Evolutionary conservation across 1,140 invertebrate genomes (phyloP).

Genomic region (Proctacanthus coquilletti): DNA sequence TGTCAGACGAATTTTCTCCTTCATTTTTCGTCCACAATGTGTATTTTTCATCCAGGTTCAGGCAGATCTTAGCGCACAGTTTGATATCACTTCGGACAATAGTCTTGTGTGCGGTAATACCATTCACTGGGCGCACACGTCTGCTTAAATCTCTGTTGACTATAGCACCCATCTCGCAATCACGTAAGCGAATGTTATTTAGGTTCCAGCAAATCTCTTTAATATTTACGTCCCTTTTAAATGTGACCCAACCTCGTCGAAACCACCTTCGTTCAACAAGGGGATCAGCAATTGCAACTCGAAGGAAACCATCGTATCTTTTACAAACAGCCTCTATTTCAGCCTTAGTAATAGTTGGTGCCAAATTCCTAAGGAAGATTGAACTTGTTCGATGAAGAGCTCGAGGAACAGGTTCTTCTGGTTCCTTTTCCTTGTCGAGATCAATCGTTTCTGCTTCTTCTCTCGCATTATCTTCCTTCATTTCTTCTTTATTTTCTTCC

Average conservation of each 20-base stretch:
- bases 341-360: slow-evolving; percentile 87
- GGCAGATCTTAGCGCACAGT: slow-evolving; percentile 85
- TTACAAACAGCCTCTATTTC: slow-evolving; percentile 97
- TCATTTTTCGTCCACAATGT: slow-evolving; percentile 55
- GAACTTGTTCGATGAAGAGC: slow-evolving; percentile 87
- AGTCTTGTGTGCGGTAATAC: slow-evolving; percentile 79
- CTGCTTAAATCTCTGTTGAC: slow-evolving; percentile 88
- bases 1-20: neutral
- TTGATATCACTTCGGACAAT: slow-evolving; percentile 87
- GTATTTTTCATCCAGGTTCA: slow-evolving; percentile 77
- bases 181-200: slow-evolving; percentile 73
- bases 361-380: slow-evolving; percentile 90
- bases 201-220: slow-evolving; percentile 99
- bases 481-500: slow-evolving; percentile 2
- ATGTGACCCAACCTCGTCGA: slow-evolving; percentile 95
- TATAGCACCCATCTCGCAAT: slow-evolving; percentile 86
- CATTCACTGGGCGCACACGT: slow-evolving; percentile 82
- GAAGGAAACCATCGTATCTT: slow-evolving; percentile 86
- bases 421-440: slow-evolving; percentile 31
- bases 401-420: slow-evolving; percentile 41
- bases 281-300: slow-evolving; percentile 93
- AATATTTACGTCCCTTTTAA: slow-evolving; percentile 91
- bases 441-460: slow-evolving; percentile 14
- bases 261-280: slow-evolving; percentile 89
- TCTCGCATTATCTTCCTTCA: slow-evolving; percentile 6